phyloP scores from a whole-genome alignment of 1,140 invertebrate species.

The Pentalonia nigronervosa region DNA sequence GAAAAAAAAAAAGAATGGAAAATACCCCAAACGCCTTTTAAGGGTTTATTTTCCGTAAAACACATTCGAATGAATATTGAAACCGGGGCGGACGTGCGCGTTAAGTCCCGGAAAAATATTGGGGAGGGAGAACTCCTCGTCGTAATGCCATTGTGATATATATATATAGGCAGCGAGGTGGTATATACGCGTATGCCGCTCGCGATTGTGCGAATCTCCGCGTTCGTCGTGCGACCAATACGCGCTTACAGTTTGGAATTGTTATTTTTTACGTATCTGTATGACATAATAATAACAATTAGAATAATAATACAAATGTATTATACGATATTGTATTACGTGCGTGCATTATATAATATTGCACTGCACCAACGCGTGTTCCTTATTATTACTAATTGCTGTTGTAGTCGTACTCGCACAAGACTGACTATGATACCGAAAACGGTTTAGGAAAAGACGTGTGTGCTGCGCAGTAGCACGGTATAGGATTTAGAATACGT shows the following conservation, averaged over 20 bases:
- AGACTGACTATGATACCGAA: neutral
- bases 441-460: neutral
- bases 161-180: neutral
- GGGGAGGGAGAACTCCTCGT: neutral
- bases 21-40: neutral
- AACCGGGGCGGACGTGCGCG: neutral
- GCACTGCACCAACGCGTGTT: neutral
- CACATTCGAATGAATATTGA: neutral
- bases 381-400: neutral
- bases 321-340: neutral
- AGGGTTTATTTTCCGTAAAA: neutral
- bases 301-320: too few species aligned
- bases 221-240: neutral
- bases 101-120: neutral
- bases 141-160: neutral
- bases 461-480: neutral
- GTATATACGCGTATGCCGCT: neutral
- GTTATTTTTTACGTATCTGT: neutral
- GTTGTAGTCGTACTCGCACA: neutral
- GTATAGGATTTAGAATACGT: neutral
- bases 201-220: neutral
- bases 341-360: too few species aligned
- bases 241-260: neutral
- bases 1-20: neutral
- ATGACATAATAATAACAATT: neutral